Evolutionary conservation across 1,140 invertebrate genomes (phyloP).

Genomic region (Caenorhabditis latens): DNA sequence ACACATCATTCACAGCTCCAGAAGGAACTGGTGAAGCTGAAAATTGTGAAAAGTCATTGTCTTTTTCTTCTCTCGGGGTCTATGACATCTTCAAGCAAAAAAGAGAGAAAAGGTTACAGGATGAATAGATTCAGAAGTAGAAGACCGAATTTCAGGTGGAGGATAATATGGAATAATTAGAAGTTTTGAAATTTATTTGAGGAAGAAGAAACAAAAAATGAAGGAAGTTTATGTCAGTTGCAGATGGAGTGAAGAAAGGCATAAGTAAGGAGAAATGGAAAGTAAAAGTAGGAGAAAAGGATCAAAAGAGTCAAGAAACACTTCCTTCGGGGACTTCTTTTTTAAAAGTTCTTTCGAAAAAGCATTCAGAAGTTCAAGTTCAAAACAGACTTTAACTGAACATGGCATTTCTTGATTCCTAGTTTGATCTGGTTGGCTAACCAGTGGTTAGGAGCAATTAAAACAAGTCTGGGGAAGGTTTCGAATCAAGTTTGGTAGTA

Average conservation of each 20-base stretch:
- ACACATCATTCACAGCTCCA: conserved; percentile 39
- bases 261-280: not conserved
- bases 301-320: not conserved
- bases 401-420: not conserved
- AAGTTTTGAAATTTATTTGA: not conserved
- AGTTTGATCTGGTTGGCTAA: too few relatives aligned
- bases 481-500: too few relatives aligned
- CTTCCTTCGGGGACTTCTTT: not conserved
- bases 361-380: conserved; percentile 39
- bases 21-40: conserved; percentile 54
- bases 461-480: too few relatives aligned
- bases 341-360: conserved; percentile 8
- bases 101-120: not conserved
- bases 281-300: not conserved
- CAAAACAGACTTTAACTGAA: conserved; percentile 19
- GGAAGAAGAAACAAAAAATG: not conserved
- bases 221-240: conserved; percentile 24
- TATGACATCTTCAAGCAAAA: conserved; percentile 12
- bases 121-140: not conserved
- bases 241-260: not conserved
- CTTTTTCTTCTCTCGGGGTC: not conserved
- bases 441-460: too few relatives aligned
- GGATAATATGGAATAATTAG: not conserved
- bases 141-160: not conserved
- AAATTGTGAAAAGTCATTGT: conserved; percentile 32